Evolutionary conservation across 2,113 vertebrate species (phyloP).

Genomic region (Larimichthys crocea): DNA sequence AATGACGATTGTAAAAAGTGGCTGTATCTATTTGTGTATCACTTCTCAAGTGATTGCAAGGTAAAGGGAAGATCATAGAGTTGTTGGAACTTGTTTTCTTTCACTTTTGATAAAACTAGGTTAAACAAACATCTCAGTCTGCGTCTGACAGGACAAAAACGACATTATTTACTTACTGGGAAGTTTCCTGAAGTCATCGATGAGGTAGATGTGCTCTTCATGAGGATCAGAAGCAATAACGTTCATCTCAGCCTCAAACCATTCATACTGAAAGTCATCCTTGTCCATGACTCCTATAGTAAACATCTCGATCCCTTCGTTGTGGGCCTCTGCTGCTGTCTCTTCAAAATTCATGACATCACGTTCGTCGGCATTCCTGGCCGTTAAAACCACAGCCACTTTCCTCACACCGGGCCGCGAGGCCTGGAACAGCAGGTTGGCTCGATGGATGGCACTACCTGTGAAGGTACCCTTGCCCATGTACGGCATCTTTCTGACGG

Average conservation of each 20-base stretch:
- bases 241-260: conserved; percentile 86
- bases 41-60: too few relatives aligned
- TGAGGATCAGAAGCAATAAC: conserved; percentile 88
- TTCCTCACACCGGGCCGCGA: conserved; percentile 82
- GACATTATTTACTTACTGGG: conserved; percentile 81
- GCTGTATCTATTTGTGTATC: too few relatives aligned
- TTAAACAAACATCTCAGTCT: too few relatives aligned
- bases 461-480: conserved; percentile 90
- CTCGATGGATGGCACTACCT: conserved; percentile 84
- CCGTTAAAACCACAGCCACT: conserved; percentile 88
- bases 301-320: conserved; percentile 82
- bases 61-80: too few relatives aligned
- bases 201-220: conserved; percentile 85
- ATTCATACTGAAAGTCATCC: conserved; percentile 78
- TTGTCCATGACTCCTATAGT: conserved; percentile 87
- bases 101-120: too few relatives aligned
- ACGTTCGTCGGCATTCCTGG: conserved; percentile 84
- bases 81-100: too few relatives aligned
- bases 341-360: conserved; percentile 79
- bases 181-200: conserved; percentile 87
- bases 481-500: conserved; percentile 86
- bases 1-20: background rate
- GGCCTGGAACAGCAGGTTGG: conserved; percentile 79
- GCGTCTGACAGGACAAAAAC: too few relatives aligned
- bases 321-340: conserved; percentile 74